Evolutionary conservation across 2,797 vertebrate species (phyloP).

Genomic region (Mormyrus proboscirostris): DNA sequence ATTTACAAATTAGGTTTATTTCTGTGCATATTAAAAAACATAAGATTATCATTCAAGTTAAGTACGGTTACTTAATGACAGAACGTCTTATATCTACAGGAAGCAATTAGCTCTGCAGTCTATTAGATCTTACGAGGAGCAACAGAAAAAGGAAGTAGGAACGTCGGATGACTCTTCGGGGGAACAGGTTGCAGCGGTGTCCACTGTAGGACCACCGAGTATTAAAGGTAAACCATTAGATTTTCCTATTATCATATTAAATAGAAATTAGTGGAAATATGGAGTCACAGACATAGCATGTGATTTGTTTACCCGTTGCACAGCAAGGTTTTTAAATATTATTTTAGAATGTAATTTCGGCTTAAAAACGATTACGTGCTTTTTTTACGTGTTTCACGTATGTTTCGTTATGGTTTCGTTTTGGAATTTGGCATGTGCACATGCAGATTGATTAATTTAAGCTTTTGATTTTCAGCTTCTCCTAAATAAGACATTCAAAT

Average conservation of each 20-base stretch:
- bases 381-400: background rate
- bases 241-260: conserved; percentile 9
- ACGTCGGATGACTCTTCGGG: conserved; percentile 93
- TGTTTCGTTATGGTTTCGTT: background rate
- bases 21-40: background rate
- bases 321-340: background rate
- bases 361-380: background rate
- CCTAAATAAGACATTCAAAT: background rate
- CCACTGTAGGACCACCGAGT: conserved; percentile 78
- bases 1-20: background rate
- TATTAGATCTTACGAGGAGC: conserved; percentile 88
- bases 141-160: conserved; percentile 86
- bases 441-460: background rate
- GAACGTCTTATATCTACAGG: conserved; percentile 48
- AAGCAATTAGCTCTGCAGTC: conserved; percentile 96
- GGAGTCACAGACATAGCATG: background rate
- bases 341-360: background rate
- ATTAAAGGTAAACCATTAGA: conserved; percentile 74
- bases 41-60: background rate
- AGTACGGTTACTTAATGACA: background rate
- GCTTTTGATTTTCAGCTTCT: background rate
- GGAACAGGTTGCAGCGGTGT: conserved; percentile 81
- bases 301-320: background rate
- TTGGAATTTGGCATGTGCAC: background rate
- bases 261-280: background rate